Base-by-base conservation (phyloP, 2,888 invertebrate species). In the Chrysodeixis includens region DNA sequence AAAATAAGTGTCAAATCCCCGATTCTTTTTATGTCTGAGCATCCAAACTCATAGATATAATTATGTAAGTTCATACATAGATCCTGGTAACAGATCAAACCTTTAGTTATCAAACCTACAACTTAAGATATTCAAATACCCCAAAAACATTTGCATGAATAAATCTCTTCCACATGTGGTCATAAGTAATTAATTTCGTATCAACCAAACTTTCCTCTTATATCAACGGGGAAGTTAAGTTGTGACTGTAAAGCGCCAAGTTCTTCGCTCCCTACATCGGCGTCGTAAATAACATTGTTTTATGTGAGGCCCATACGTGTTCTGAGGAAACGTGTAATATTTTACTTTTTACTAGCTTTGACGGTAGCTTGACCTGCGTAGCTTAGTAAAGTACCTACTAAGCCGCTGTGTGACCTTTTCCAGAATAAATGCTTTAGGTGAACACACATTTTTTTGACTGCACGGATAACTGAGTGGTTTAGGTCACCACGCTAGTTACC, bases 291-390 rank as follows among this genome's bases (percentile, higher is more conserved):
- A 6, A 18, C 18, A 49, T 49, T 18, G 10, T 49, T 49, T 49
- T 49, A 49, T 49, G 46, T 18, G 46, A 49, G 46, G 46, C 46
- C 18, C 46, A 18, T 49, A 18, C 20, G 20, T 20, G 9, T 49
- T 49, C 18, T 18, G 46, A 10, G 46, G 46, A 16, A 18, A 18
- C 20, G 46, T 49, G 46, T 20, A 10, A 49, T 49, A 49, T 49
- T 46, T 16, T 46, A 46, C 16, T 46, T 18, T 46, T 49, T 49
- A 49, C 46, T 49, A 49, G 46, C 46, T 18, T 20, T 20, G 46
- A 18, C 46, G 18, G 18, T n/a, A 8, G 16, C 35, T 35, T 35
- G 35, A 35, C 35, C 35, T 35, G 35, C 35, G 35, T 40, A 40
- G 40, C n/a, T 40, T 40, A 40, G 40, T 40, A 40, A n/a, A 12